Evolutionary conservation across 2,113 vertebrate genomes (phyloP).

Genomic region (Oxyura jamaicensis): DNA sequence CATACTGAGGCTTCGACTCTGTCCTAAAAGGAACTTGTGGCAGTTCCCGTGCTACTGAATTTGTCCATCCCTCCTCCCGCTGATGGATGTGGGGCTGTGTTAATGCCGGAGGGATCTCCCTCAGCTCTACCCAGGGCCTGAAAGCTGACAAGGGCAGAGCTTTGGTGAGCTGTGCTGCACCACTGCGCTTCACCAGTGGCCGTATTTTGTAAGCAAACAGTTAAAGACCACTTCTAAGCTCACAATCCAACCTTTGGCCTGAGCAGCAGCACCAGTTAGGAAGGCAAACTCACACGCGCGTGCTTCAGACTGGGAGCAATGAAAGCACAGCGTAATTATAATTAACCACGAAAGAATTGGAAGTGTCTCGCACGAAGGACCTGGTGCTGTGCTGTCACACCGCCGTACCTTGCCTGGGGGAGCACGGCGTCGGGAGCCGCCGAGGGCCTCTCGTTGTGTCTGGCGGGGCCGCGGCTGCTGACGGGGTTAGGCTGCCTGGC

Average conservation of each 20-base stretch:
- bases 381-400: neutral
- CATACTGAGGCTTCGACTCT: too few relatives aligned
- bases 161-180: neutral
- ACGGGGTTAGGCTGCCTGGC: conserved; percentile 70
- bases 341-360: neutral
- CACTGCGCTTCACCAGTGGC: neutral
- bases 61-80: too few relatives aligned
- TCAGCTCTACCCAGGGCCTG: neutral
- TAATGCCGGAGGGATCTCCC: neutral
- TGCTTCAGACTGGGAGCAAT: neutral
- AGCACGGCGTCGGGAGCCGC: conserved; percentile 41
- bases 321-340: neutral
- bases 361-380: neutral
- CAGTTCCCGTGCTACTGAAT: too few relatives aligned
- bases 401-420: conserved; percentile 29
- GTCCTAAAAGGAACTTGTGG: too few relatives aligned
- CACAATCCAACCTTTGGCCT: neutral
- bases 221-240: neutral
- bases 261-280: neutral
- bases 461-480: conserved; percentile 53
- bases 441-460: conserved; percentile 56
- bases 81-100: too few relatives aligned
- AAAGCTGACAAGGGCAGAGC: neutral
- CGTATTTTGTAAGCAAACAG: neutral
- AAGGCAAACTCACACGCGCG: neutral